Evolutionary conservation across 1,140 invertebrate species (phyloP).

Genomic region (Drosophila orosa): DNA sequence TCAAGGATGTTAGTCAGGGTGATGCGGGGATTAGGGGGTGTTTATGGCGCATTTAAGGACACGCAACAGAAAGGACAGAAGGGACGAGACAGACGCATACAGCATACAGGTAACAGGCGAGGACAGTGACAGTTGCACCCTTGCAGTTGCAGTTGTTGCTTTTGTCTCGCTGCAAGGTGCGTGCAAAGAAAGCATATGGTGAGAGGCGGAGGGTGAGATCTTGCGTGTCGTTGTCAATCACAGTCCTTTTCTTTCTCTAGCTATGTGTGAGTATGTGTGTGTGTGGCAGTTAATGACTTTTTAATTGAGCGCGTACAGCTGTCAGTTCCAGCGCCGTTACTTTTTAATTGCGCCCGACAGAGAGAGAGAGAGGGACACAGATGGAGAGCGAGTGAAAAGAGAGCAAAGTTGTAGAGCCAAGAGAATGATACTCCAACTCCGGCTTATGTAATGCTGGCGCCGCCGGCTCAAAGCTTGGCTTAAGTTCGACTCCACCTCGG

Average conservation of each 20-base stretch:
- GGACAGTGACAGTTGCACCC: constrained; percentile 28
- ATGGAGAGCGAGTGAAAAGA: background rate
- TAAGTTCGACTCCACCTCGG: constrained; percentile 21
- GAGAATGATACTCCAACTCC: constrained; percentile 16
- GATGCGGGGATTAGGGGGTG: constrained; percentile 11
- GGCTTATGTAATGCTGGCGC: constrained; percentile 74
- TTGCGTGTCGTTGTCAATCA: constrained; percentile 77
- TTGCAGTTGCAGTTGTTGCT: constrained; percentile 15
- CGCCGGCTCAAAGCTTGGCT: constrained; percentile 29
- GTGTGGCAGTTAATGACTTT: constrained; percentile 73
- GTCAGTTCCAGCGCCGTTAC: constrained; percentile 73
- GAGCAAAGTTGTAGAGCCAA: background rate
- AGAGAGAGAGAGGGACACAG: constrained; percentile 18
- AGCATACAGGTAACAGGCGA: constrained; percentile 12
- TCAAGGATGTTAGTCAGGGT: background rate
- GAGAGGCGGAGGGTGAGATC: constrained; percentile 42
- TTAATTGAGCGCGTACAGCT: constrained; percentile 80
- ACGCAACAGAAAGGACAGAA: constrained; percentile 49
- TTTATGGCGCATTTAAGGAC: constrained; percentile 71
- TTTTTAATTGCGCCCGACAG: constrained; percentile 55
- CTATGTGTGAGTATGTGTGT: constrained; percentile 7
- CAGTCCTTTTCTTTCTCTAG: constrained; percentile 40
- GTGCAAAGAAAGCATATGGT: constrained; percentile 52
- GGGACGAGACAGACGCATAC: constrained; percentile 1
- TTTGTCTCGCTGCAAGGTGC: constrained; percentile 30